These are phyloP conservation scores for Catharus bicknelli DNA, from an alignment of 2,113 vertebrate genomes.

Conservation along the genomic window DNA sequence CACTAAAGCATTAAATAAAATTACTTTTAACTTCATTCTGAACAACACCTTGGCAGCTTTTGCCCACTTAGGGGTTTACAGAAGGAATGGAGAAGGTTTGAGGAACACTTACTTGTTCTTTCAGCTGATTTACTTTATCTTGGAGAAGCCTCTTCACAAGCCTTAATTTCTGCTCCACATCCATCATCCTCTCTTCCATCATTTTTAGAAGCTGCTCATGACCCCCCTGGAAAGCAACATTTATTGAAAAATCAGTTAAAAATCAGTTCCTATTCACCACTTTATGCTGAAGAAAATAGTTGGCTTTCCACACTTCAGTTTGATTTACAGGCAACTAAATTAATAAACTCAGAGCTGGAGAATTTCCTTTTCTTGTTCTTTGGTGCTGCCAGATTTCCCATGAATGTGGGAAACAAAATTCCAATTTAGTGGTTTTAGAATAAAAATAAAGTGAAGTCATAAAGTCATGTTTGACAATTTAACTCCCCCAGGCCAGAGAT, in stretches of 20 bases:
- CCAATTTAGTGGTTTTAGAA: background rate
- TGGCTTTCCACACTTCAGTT: background rate
- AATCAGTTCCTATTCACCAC: background rate
- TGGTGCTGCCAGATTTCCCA: background rate
- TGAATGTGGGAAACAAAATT: background rate
- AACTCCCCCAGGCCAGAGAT: background rate
- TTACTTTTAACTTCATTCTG: background rate
- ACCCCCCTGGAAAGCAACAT: constrained; percentile 75
- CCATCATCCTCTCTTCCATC: constrained; percentile 91
- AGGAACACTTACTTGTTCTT: constrained; percentile 87
- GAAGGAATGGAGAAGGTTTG: background rate
- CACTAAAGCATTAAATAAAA: background rate
- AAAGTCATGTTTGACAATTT: accelerated
- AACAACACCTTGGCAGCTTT: background rate
- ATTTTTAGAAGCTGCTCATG: constrained; percentile 79
- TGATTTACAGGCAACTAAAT: background rate
- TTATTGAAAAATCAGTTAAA: constrained; percentile 4
- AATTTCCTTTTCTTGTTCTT: background rate
- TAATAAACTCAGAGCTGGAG: background rate
- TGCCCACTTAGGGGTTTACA: background rate
- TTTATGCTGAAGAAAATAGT: background rate
- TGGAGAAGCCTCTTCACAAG: constrained; percentile 91
- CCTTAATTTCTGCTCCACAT: constrained; percentile 88
- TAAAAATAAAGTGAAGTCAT: background rate
- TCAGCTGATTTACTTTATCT: constrained; percentile 93